Evolutionary conservation across 2,888 invertebrate species (phyloP), one percentile per base, ranked within the genome.

Genomic region (Deladenus siricidicola): DNA sequence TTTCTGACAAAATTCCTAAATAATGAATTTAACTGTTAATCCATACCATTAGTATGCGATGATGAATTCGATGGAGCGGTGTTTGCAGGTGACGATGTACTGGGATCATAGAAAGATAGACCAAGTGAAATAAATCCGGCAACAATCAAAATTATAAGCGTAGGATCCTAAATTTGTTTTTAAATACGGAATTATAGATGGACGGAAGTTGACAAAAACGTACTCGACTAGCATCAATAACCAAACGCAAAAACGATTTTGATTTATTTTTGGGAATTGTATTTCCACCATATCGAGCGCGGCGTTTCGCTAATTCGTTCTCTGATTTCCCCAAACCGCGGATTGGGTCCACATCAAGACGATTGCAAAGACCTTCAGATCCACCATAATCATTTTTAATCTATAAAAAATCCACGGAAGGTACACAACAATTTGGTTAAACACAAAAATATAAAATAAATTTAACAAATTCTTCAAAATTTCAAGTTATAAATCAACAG

Each of bases 71-170:
- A 45, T 1, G 47, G 47, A 45, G 6, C 10, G 14, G 14, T 10
- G 42, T n/a, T 17, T 42, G 42, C 10, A 17, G 42, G 42, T n/a
- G 14, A 42, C 42, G 42, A 14, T 10, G 14, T 57, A 47, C 68
- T 68, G 47, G 76, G 75, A 56, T 76, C 72, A 66, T 72, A 74
- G 70, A 76, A 76, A 59, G 76, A 77, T 49, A 76, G 68, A 17
- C 67, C 71, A 24, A 76, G 69, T 43, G 76, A 76, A 59, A 76
- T 58, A 56, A 73, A 72, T 28, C 76, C 76, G 53, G 75, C 68
- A 28, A 73, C 65, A 47, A 76, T 70, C 43, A 76, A 67, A 58
- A 76, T 74, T 59, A 76, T 75, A 45, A 76, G 66, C 21, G 76
- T 76, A n/a, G 76, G 76, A 53, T 76, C 76, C 75, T 75, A 57